These are phyloP conservation scores for Acanthococcus lagerstroemiae DNA, from an alignment of 2,888 invertebrate genomes.

Conservation along the genomic window DNA sequence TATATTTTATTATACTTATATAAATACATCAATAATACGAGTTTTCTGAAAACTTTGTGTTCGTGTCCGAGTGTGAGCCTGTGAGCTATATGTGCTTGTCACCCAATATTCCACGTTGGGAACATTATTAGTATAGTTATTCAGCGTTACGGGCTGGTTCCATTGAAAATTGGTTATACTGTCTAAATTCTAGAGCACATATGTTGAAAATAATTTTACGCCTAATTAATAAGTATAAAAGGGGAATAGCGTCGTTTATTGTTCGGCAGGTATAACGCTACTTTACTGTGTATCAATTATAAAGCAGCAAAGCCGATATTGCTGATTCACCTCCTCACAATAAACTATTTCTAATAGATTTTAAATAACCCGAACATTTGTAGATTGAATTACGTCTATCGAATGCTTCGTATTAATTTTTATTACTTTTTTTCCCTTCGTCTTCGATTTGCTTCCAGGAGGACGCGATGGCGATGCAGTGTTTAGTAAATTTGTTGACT, in stretches of 20 bases:
- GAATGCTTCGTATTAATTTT: slow-evolving; percentile 28
- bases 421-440: slow-evolving; percentile 1
- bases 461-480: neutral
- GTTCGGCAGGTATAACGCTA: slow-evolving; percentile 27
- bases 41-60: too few relatives aligned
- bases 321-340: slow-evolving; percentile 26
- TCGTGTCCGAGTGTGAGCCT: too few relatives aligned
- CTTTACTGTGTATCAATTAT: slow-evolving; percentile 27
- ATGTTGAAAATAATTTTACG: slow-evolving; percentile 30
- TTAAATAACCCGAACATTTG: slow-evolving; percentile 28
- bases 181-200: slow-evolving; percentile 29
- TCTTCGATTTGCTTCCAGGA: neutral
- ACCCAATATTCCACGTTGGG: slow-evolving; percentile 13
- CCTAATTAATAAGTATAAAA: slow-evolving; percentile 21
- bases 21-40: too few relatives aligned
- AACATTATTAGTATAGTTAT: slow-evolving; percentile 28
- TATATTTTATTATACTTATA: too few relatives aligned
- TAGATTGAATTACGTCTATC: slow-evolving; percentile 30
- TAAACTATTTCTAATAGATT: slow-evolving; percentile 29
- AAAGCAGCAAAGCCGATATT: slow-evolving; percentile 22
- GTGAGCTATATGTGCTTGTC: too few relatives aligned
- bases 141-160: slow-evolving; percentile 20
- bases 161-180: slow-evolving; percentile 29
- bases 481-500: neutral
- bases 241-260: slow-evolving; percentile 28